Evolutionary conservation across 1,140 invertebrate species (phyloP).

Genomic region (Gryon sp.): DNA sequence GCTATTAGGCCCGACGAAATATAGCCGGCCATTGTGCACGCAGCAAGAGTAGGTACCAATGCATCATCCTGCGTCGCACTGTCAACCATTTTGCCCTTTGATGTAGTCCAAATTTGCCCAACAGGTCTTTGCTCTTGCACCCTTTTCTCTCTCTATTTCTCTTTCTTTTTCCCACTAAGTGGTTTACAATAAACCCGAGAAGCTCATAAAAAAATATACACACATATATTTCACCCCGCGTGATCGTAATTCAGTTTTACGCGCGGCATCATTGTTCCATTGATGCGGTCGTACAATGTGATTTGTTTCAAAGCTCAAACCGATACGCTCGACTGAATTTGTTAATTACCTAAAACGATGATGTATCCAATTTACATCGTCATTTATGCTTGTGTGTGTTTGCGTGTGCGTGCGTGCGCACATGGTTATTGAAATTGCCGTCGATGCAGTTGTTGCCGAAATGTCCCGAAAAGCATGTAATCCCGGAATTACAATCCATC

Average conservation of each 20-base stretch:
- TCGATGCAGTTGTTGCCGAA: slow-evolving; percentile 42
- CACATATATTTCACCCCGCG: too few species aligned
- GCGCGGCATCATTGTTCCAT: slow-evolving; percentile 31
- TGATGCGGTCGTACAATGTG: slow-evolving; percentile 31
- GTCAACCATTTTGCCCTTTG: slow-evolving; percentile 29
- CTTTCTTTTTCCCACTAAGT: not conserved
- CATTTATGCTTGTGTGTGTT: too few species aligned
- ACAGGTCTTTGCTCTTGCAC: slow-evolving; percentile 31
- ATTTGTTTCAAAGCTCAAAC: slow-evolving; percentile 42
- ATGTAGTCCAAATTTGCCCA: slow-evolving; percentile 31
- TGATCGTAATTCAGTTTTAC: slow-evolving; percentile 36
- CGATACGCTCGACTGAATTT: slow-evolving; percentile 32
- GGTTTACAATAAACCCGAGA: slow-evolving; percentile 11
- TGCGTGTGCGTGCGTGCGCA: too few species aligned
- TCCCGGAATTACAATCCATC: slow-evolving; percentile 60
- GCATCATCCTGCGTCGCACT: slow-evolving; percentile 1
- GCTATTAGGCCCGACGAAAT: slow-evolving; percentile 78
- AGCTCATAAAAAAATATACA: slow-evolving; percentile 28
- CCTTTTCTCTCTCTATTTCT: not conserved
- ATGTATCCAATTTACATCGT: slow-evolving; percentile 48
- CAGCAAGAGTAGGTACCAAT: slow-evolving; percentile 22
- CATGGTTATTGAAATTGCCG: slow-evolving; percentile 54
- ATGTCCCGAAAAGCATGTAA: slow-evolving; percentile 60
- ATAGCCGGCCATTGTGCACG: slow-evolving; percentile 69
- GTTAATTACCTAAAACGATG: slow-evolving; percentile 62